These are phyloP conservation scores for Aplysina aerophoba DNA, from an alignment of 37 sponge, comb jelly and placozoan species.

Conservation along the genomic window DNA sequence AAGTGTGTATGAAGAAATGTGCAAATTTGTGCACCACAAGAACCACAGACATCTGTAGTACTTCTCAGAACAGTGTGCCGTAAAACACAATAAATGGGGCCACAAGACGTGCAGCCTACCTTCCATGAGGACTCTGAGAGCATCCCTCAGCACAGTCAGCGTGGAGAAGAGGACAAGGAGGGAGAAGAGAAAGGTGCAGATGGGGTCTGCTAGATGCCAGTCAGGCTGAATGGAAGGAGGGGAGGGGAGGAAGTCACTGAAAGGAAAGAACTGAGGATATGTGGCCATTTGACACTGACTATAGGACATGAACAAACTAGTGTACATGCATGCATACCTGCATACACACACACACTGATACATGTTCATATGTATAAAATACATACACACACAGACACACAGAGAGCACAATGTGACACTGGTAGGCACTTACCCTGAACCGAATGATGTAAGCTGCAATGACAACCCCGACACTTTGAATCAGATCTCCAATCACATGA, in stretches of 20 bases:
- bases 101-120: slow-evolving; percentile 57
- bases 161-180: slow-evolving; percentile 90
- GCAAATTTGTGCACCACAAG: too few relatives aligned
- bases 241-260: neutral
- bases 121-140: slow-evolving; percentile 96
- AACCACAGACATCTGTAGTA: too few relatives aligned
- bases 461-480: slow-evolving; percentile 95
- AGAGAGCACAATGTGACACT: slow-evolving; percentile 25
- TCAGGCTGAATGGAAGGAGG: slow-evolving; percentile 72
- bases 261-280: too few relatives aligned
- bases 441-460: slow-evolving; percentile 93
- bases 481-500: slow-evolving; percentile 94
- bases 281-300: too few relatives aligned
- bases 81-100: neutral
- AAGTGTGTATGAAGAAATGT: neutral
- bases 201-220: slow-evolving; percentile 94
- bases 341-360: neutral
- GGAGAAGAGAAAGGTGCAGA: slow-evolving; percentile 96
- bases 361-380: neutral
- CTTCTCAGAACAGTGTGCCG: neutral
- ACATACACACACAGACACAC: neutral
- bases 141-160: slow-evolving; percentile 88
- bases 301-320: too few relatives aligned
- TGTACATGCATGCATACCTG: neutral
- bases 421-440: slow-evolving; percentile 71